A percentile compares a stretch with the other conserved stretches of the same genome.
These are phyloP conservation scores for Microchirus variegatus DNA, from an alignment of 2,797 vertebrate genomes.

Conservation along the genomic window DNA sequence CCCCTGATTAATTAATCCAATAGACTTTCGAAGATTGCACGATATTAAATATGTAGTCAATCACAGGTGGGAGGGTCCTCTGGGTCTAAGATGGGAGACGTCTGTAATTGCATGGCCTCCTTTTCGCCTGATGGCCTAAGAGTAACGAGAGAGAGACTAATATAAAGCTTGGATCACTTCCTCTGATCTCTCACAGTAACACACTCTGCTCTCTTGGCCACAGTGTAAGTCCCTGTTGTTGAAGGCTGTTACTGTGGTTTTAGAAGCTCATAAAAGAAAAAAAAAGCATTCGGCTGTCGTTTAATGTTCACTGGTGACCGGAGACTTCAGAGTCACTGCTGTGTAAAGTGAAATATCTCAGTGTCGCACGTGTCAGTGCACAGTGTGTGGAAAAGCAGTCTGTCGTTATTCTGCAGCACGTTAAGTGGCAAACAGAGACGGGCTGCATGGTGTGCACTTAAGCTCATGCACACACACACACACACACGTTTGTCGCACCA, in stretches of 20 bases:
- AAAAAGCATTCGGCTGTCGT: conserved; percentile 13
- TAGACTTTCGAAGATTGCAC: no score
- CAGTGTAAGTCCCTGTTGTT: conserved; percentile 15
- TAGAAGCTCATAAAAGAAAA: conserved; percentile 30
- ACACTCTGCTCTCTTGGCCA: conserved; percentile 8
- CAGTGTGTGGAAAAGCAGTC: conserved; percentile 22
- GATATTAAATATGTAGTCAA: no score
- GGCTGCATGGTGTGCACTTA: no score
- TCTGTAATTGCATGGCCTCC: no score
- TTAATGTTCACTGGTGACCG: not conserved
- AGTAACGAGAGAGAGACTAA: no score
- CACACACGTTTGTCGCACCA: no score
- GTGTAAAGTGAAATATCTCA: conserved; percentile 44
- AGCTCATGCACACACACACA: no score
- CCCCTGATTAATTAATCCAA: no score
- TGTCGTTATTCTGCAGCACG: not conserved
- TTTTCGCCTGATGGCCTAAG: no score
- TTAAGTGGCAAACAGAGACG: conserved; percentile 15
- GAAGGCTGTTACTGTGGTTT: conserved; percentile 30
- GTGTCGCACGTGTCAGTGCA: conserved; percentile 16
- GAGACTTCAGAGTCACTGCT: not conserved
- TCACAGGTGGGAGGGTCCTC: no score
- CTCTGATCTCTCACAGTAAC: conserved; percentile 13
- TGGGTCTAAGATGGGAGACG: no score
- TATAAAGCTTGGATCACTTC: conserved; percentile 1